Conservation (phyloP, 2,888 invertebrate species). For the Eustalomyia histrio region DNA sequence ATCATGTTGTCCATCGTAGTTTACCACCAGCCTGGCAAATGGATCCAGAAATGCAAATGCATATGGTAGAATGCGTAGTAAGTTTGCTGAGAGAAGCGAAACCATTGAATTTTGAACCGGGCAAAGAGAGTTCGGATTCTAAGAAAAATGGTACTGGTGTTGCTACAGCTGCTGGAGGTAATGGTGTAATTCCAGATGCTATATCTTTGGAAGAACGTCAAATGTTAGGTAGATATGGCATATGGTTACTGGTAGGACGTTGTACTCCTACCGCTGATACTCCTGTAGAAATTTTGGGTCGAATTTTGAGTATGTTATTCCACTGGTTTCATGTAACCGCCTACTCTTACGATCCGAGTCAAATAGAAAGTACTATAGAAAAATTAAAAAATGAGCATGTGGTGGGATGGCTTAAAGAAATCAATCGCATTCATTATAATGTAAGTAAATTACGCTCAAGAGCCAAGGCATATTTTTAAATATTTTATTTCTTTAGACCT, state of each 20-base stretch:
- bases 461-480: not conserved
- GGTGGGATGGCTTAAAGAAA: slow-evolving; percentile 93
- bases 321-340: slow-evolving; percentile 99
- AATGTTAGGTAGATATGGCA: slow-evolving; percentile 95
- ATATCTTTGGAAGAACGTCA: slow-evolving; percentile 92
- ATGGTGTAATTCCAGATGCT: slow-evolving; percentile 80
- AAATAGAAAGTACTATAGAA: slow-evolving; percentile 92
- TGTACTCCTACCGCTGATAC: slow-evolving; percentile 90
- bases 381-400: slow-evolving; percentile 95
- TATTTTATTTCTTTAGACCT: slow-evolving; percentile 75
- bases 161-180: slow-evolving; percentile 65
- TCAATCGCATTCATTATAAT: slow-evolving; percentile 90
- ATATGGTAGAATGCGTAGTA: slow-evolving; percentile 96
- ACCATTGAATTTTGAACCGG: slow-evolving; percentile 85
- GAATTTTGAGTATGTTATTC: slow-evolving; percentile 96
- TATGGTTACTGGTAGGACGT: slow-evolving; percentile 97
- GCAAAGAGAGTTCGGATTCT: slow-evolving; percentile 80
- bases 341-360: slow-evolving; percentile 92
- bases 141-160: slow-evolving; percentile 78
- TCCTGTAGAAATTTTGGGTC: slow-evolving; percentile 89
- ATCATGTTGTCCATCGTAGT: slow-evolving; percentile 94
- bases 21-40: slow-evolving; percentile 93
- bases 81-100: slow-evolving; percentile 96
- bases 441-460: slow-evolving; percentile 74
- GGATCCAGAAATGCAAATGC: slow-evolving; percentile 94